Base-by-base conservation (phyloP, 2,888 invertebrate species). In the Ligdia adustata region DNA sequence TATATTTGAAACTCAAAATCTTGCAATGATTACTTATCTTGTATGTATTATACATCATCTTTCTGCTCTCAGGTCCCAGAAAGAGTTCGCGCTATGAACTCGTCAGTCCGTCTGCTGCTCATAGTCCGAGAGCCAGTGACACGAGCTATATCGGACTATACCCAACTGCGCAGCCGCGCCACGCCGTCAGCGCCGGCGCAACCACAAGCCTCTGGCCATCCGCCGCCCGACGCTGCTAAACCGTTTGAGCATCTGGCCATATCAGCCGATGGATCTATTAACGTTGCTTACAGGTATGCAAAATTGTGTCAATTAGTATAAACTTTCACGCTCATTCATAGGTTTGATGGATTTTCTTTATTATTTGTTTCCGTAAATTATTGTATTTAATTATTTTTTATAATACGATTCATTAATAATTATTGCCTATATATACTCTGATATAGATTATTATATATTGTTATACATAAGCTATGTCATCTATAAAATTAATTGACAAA, bases 41-140 rank as follows among this genome's bases (percentile, higher is more conserved):
- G n/a, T n/a, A n/a, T n/a, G n/a, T n/a, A n/a, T n/a, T 18, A 18
- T 18, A 4, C 5, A 20, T 4, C 1, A 24, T 16, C 3, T 9
- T 15, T 22, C 1, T 12, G 4, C 9, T 4, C n/a, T n/a, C 14
- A 96, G 94, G 98, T 97, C 18, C 98, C 99, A 6, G 96, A 97
- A 82, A 92, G 99, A 56, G 97, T 99, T 40, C 92, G 95, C 61
- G 96, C 96, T 49, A 98, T 99, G 97, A 98, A 99, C 90, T 93
- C 96, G 4, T 95, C 96, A 73, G 95, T 98, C 52, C 96, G 97
- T 67, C 91, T 99, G 48, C 92, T 99, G 55, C 91, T 99, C 63
- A 98, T 99, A 70, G 97, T 99, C 12, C 93, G 99, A 7, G 98
- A 99, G 81, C 99, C 99, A 2, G 98, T 99, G 42, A 97, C 97